Percentiles rank a stretch among this genome's conserved stretches.
Evolutionary conservation across 2,797 vertebrate genomes (phyloP).

Genomic region (Halcyon leucocephala): DNA sequence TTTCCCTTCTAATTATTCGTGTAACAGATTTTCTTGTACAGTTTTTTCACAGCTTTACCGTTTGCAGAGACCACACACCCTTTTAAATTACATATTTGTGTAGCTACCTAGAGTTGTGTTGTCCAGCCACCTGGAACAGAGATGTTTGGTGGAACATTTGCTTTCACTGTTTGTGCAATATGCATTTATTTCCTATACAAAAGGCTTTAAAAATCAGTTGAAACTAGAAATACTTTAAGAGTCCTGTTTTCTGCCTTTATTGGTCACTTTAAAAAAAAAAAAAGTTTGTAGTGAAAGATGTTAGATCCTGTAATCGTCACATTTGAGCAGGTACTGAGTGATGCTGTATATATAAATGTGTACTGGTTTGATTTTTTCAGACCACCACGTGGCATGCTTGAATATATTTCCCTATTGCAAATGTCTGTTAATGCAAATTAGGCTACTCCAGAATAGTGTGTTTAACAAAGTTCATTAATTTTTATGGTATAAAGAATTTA

Average conservation of each 20-base stretch:
- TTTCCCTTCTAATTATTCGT: slow-evolving; percentile 77
- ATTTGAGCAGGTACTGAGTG: slow-evolving; percentile 99
- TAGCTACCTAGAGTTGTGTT: slow-evolving; percentile 80
- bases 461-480: slow-evolving; percentile 86
- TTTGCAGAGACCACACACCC: slow-evolving; percentile 73
- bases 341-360: slow-evolving; percentile 91
- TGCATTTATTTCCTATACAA: slow-evolving; percentile 89
- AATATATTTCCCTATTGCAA: slow-evolving; percentile 85
- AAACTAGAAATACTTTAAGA: slow-evolving; percentile 85
- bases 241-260: slow-evolving; percentile 83
- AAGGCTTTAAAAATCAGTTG: slow-evolving; percentile 92
- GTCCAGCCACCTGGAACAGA: slow-evolving; percentile 85
- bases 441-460: slow-evolving; percentile 92
- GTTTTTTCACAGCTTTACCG: slow-evolving; percentile 79
- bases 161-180: slow-evolving; percentile 99
- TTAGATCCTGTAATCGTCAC: slow-evolving; percentile 92
- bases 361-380: slow-evolving; percentile 91
- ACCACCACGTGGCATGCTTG: slow-evolving; percentile 95
- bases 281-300: slow-evolving; percentile 88
- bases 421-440: slow-evolving; percentile 95
- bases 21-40: slow-evolving; percentile 83
- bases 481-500: slow-evolving; percentile 84
- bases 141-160: slow-evolving; percentile 90
- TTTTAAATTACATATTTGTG: slow-evolving; percentile 72
- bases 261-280: slow-evolving; percentile 76